A percentile compares a stretch with the other conserved stretches of the same genome.
phyloP scores from a whole-genome alignment of 2,797 vertebrate species.

The Lagorchestes hirsutus region DNA sequence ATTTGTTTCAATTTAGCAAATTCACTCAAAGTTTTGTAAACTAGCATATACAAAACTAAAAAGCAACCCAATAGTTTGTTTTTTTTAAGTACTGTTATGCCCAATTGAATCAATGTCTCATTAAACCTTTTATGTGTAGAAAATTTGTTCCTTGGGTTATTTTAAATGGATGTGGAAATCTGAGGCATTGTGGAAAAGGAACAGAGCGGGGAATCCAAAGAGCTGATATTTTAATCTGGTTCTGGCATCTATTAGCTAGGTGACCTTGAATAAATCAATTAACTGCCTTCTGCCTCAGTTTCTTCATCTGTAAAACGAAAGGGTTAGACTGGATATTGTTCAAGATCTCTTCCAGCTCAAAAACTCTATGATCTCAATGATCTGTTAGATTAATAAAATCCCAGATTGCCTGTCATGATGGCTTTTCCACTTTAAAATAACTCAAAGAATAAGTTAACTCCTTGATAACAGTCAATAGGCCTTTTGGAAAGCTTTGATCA shows the following conservation, averaged over 20 bases:
- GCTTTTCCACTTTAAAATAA: neutral
- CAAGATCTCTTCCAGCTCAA: neutral
- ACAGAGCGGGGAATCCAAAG: neutral
- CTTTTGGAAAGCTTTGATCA: constrained; percentile 70
- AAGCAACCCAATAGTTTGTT: neutral
- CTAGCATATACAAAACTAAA: neutral
- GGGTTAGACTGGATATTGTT: neutral
- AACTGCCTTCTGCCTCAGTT: neutral
- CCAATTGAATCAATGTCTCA: neutral
- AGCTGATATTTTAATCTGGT: neutral
- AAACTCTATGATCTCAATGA: neutral
- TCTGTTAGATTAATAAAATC: constrained; percentile 22
- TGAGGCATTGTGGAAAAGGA: neutral
- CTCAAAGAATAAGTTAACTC: constrained; percentile 24
- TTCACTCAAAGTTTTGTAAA: too few species aligned
- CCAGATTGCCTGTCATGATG: neutral
- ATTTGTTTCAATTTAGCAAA: neutral
- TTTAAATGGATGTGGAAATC: neutral
- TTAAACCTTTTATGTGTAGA: neutral
- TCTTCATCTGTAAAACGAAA: constrained; percentile 7
- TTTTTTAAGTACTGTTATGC: neutral
- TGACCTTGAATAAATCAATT: neutral
- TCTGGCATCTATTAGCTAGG: neutral
- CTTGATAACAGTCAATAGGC: constrained; percentile 57
- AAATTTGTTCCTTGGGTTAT: neutral